Evolutionary conservation across 1,140 invertebrate genomes (phyloP).

Genomic region (Drosophila azteca): DNA sequence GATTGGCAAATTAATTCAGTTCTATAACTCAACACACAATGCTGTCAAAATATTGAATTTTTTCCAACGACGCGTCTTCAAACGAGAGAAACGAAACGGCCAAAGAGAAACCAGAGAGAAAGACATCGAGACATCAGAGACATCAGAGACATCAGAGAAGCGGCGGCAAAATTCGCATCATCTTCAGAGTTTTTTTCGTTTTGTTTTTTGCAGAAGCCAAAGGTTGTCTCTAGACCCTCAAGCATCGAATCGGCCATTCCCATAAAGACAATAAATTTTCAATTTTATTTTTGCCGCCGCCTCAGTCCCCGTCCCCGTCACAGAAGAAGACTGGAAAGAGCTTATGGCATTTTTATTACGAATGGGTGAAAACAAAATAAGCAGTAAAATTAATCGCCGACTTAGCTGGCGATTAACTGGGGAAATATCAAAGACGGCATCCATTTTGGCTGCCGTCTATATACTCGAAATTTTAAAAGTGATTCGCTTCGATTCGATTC

Average conservation of each 20-base stretch:
- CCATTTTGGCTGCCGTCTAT: constrained; percentile 53
- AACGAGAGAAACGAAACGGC: too few relatives aligned
- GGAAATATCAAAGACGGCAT: constrained; percentile 53
- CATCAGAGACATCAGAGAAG: constrained; percentile 31
- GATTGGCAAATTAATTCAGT: constrained; percentile 68
- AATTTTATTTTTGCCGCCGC: constrained; percentile 73
- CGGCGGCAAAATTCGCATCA: constrained; percentile 43
- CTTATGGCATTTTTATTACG: constrained; percentile 64
- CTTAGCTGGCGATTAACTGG: constrained; percentile 60
- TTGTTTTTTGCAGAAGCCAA: constrained; percentile 56
- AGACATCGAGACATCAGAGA: constrained; percentile 31
- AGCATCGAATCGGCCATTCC: constrained; percentile 20
- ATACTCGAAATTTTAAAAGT: too few relatives aligned
- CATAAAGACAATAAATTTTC: constrained; percentile 76
- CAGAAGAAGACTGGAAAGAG: constrained; percentile 14
- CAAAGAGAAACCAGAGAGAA: constrained; percentile 35
- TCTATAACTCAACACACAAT: constrained; percentile 76
- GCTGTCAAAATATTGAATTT: constrained; percentile 82
- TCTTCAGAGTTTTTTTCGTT: not conserved
- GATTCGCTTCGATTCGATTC: not conserved
- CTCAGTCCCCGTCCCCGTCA: constrained; percentile 10
- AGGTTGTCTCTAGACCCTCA: constrained; percentile 47
- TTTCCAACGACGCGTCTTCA: constrained; percentile 50
- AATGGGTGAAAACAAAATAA: constrained; percentile 76
- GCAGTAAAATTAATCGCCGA: constrained; percentile 77